Percentiles rank a stretch among this genome's conserved stretches.
Evolutionary conservation across 2,113 vertebrate genomes (phyloP).

Genomic region (Noturus placidus): DNA sequence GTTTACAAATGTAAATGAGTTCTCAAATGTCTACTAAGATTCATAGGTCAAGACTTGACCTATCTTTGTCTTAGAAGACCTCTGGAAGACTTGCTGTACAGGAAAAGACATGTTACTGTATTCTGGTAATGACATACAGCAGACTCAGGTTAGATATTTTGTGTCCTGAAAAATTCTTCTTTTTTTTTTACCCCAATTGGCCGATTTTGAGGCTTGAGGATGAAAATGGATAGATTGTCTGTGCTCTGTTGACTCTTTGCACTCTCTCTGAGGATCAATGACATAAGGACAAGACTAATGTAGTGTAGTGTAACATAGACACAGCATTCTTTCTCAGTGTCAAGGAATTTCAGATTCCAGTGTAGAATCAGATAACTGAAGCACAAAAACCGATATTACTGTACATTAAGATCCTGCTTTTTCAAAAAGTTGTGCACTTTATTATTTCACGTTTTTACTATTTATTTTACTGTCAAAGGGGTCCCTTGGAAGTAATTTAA

Average conservation of each 20-base stretch:
- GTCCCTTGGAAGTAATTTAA: neutral
- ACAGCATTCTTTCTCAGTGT: neutral
- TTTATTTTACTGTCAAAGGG: neutral
- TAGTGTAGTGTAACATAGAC: neutral
- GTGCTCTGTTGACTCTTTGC: neutral
- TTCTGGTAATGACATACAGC: neutral
- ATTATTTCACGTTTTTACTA: neutral
- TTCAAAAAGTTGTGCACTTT: neutral
- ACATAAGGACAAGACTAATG: neutral
- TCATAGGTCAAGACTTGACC: neutral
- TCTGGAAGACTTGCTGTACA: neutral
- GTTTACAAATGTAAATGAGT: neutral
- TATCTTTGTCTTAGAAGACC: neutral
- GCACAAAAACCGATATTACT: neutral
- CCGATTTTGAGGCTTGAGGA: neutral
- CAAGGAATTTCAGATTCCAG: neutral
- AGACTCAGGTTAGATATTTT: neutral
- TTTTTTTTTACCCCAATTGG: no score
- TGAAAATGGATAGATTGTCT: neutral
- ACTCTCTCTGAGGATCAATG: neutral
- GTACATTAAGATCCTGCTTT: neutral
- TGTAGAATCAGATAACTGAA: neutral
- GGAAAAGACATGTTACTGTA: neutral
- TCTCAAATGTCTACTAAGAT: neutral
- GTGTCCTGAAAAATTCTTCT: neutral